Conservation (phyloP, 2,888 invertebrate species). For the Tridacna gigas region DNA sequence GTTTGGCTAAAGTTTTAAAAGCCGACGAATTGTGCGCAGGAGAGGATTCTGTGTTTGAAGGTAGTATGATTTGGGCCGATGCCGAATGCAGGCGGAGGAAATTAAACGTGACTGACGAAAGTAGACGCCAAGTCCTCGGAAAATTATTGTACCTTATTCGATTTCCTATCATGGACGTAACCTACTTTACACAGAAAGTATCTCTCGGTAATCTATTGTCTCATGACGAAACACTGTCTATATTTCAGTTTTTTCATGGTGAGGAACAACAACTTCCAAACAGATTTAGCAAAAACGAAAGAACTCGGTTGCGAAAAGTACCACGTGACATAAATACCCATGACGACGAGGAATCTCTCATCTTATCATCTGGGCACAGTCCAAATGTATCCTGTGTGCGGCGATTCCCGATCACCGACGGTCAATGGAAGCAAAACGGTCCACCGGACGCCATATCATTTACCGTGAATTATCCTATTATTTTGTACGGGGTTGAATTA, state of each 20-base stretch:
- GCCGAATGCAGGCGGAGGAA: conserved; percentile 72
- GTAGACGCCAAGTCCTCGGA: conserved; percentile 71
- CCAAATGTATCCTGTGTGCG: conserved; percentile 30
- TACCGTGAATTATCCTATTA: conserved; percentile 50
- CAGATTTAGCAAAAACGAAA: conserved; percentile 48
- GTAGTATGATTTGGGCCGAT: conserved; percentile 74
- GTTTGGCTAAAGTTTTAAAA: conserved; percentile 88
- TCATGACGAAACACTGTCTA: conserved; percentile 60
- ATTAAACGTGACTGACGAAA: conserved; percentile 65
- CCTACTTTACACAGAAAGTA: conserved; percentile 67
- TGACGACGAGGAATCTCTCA: conserved; percentile 28
- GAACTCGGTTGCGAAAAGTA: conserved; percentile 36
- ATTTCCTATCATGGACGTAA: conserved; percentile 75
- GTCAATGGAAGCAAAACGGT: conserved; percentile 63
- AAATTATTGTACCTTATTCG: conserved; percentile 73
- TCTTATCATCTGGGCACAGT: conserved; percentile 27
- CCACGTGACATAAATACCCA: neutral
- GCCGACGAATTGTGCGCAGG: conserved; percentile 89
- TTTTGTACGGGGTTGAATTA: conserved; percentile 57
- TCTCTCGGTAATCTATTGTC: conserved; percentile 58
- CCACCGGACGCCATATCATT: conserved; percentile 64
- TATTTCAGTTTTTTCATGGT: conserved; percentile 66
- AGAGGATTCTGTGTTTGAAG: conserved; percentile 73
- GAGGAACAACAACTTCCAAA: conserved; percentile 62
- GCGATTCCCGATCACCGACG: conserved; percentile 49